A percentile compares a stretch with the other conserved stretches of the same genome.
These are phyloP conservation scores for Synanthedon vespiformis DNA, from an alignment of 2,888 invertebrate genomes.

Conservation along the genomic window DNA sequence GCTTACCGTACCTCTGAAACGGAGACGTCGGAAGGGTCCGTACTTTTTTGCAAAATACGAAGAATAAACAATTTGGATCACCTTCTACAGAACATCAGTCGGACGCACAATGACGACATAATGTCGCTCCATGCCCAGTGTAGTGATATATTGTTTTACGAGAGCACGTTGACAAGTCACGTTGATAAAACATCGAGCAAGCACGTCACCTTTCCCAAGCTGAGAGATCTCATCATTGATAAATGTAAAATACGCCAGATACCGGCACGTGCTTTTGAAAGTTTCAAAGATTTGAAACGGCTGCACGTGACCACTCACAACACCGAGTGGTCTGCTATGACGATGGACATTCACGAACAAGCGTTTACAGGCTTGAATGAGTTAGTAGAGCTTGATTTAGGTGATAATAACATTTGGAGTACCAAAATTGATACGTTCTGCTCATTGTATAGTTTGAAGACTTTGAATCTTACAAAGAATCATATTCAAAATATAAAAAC, in stretches of 20 bases:
- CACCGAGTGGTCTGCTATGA: conserved; percentile 84
- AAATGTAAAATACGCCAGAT: conserved; percentile 83
- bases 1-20: conserved; percentile 74
- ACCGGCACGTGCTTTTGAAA: conserved; percentile 76
- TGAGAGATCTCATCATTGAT: conserved; percentile 78
- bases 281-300: conserved; percentile 75
- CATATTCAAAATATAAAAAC: conserved; percentile 81
- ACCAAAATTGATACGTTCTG: conserved; percentile 79
- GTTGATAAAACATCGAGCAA: conserved; percentile 55
- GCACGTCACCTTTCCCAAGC: conserved; percentile 71
- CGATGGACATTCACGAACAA: conserved; percentile 77
- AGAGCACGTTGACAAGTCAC: conserved; percentile 74
- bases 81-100: conserved; percentile 76
- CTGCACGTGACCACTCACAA: conserved; percentile 80
- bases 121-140: conserved; percentile 78
- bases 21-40: conserved; percentile 67
- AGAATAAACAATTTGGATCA: conserved; percentile 78
- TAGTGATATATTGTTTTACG: conserved; percentile 80
- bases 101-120: conserved; percentile 74
- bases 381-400: conserved; percentile 76
- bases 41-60: conserved; percentile 77
- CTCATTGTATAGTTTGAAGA: conserved; percentile 75
- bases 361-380: conserved; percentile 77
- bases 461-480: conserved; percentile 80
- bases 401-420: conserved; percentile 83